Base-by-base conservation (phyloP, 2,888 invertebrate genomes). In the Poecilobothrus nobilitatus region DNA sequence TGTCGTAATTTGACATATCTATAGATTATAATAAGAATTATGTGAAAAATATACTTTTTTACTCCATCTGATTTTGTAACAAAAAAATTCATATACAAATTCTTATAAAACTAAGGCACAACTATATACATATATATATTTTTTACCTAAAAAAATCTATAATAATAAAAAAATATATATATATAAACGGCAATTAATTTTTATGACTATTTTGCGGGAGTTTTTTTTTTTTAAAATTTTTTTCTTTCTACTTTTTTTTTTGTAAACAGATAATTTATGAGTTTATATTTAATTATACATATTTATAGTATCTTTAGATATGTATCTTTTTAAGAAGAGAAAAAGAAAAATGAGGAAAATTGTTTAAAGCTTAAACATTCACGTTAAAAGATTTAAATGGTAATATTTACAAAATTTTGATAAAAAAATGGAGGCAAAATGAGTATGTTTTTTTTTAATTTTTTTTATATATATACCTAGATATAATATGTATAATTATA, bases 271-370 rank as follows among this genome's bases (percentile, higher is more conserved):
- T 53, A 53, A 53, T 53, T 53, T 53, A 53, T 53, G 53, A 53
- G 53, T 53, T 53, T 53, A 53, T 53, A 53, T 53, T 53, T 53
- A 53, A 53, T 53, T 53, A 53, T 53, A 53, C 18, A 53, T 18
- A 53, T 53, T 53, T 53, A 53, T 53, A 53, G 53, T 53, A 15
- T 53, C 53, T 53, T 53, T 12, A 53, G 53, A 53, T 53, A 53
- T 53, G 9, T 53, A 53, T 53, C 53, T 53, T 18, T 18, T 53
- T 18, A 18, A 41, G 41, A 5, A 6, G 41, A 12, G 41, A 41
- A 41, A n/a, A 41, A 41, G 41, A 41, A 53, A 53, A 53, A 53
- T 53, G 15, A 53, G 1, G 15, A 53, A 53, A 53, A 12, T 15
- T 53, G 53, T 53, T 53, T 12, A 53, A 53, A 53, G 53, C 53